Conservation (phyloP, 2,113 vertebrate species). For the Centropristis striata region DNA sequence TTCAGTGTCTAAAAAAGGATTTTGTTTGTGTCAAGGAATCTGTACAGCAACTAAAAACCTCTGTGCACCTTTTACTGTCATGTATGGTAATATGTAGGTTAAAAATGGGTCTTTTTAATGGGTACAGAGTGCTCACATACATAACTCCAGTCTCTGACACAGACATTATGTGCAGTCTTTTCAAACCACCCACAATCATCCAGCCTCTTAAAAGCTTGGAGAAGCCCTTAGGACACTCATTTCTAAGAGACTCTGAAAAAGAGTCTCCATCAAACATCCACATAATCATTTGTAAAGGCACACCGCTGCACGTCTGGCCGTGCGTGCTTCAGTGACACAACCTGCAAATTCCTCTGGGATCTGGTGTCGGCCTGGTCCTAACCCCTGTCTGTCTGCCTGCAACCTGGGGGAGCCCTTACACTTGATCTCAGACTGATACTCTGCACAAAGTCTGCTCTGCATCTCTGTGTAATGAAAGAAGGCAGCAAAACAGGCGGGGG, state of each 20-base stretch:
- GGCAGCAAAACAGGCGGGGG: conserved; percentile 10
- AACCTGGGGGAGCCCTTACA: conserved; percentile 53
- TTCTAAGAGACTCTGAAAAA: conserved; percentile 46
- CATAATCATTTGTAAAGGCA: conserved; percentile 69
- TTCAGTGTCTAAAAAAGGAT: background rate
- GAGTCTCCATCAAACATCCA: conserved; percentile 59
- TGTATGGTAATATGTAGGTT: conserved; percentile 37
- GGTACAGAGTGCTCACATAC: conserved; percentile 28
- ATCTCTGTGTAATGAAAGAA: conserved; percentile 54
- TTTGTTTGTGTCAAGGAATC: background rate
- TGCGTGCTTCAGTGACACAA: conserved; percentile 69
- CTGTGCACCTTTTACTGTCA: conserved; percentile 2
- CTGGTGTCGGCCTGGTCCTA: conserved; percentile 57
- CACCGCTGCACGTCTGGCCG: conserved; percentile 55
- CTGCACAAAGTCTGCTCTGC: conserved; percentile 33
- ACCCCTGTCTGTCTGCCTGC: conserved; percentile 45
- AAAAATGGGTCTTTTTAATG: conserved; percentile 25
- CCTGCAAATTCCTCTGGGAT: conserved; percentile 74
- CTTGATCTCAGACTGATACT: conserved; percentile 66
- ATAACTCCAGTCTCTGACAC: conserved; percentile 42
- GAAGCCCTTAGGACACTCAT: conserved; percentile 65
- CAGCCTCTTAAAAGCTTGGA: conserved; percentile 64
- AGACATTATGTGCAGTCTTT: conserved; percentile 62
- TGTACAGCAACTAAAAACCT: background rate
- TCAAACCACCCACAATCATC: conserved; percentile 72